Base-by-base conservation (phyloP, 2,888 invertebrate genomes). In the Invenusta paracnida region DNA sequence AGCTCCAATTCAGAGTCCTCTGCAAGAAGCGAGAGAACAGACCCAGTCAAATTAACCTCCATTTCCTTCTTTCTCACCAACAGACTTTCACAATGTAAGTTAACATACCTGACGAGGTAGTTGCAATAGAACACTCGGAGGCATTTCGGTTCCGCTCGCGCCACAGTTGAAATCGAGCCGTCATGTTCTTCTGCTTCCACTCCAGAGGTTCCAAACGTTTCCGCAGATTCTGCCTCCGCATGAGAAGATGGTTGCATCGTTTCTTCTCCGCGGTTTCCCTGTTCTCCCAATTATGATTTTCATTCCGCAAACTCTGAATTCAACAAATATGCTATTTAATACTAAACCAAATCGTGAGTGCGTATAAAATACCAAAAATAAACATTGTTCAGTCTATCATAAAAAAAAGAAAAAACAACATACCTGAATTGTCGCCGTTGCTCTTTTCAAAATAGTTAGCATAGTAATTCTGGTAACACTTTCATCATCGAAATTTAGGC, bases 41-140 rank as follows among this genome's bases (percentile, higher is more conserved):
- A 48, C 17, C 5, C 48, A 5, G 48, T 11, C 17, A 48, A 48
- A 11, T 11, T 48, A 48, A 48, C 11, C 48, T 17, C 11, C 5
- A 48, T 48, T 48, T 48, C 5, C 5, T 48, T 48, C 48, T 11
- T 48, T 11, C 5, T 17, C 25, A 73, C 11, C 23, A 73, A 73
- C n/a, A n/a, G n/a, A n/a, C n/a, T n/a, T n/a, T n/a, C n/a, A n/a
- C n/a, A n/a, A n/a, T n/a, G n/a, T n/a, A 73, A 73, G 23, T 73
- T 23, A 73, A 73, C 11, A 73, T 29, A 84, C 84, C 84, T 81
- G 84, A 84, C 82, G 84, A 84, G 13, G 84, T 84, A 23, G 84
- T 84, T 25, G 67, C 79, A 11, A 84, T 28, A 28, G 84, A 84
- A 79, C 84, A 84, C 73, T 84, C 84, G 11, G 84, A 84, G 28